Evolutionary conservation across 2,797 vertebrate genomes (phyloP), one percentile per base, ranked within the genome.

Genomic region (Ceryle rudis): DNA sequence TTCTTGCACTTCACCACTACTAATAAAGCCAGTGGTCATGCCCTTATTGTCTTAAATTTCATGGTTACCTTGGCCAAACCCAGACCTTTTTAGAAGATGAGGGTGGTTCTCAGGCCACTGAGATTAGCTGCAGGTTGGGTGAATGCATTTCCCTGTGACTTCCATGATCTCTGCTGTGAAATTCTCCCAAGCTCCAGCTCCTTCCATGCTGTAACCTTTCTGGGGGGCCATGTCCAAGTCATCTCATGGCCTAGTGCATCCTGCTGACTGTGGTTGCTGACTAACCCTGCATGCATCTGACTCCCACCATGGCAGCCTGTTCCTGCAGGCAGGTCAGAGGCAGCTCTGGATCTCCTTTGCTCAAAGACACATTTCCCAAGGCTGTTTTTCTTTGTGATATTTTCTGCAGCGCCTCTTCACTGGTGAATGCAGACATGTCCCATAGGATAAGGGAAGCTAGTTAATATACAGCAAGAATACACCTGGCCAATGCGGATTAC

Each of bases 401-500:
- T 94, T 92, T 89, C 91, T 78, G 81, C 91, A 61, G 80, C 0
- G n/a, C 58, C 54, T 91, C 79, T 67, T 67, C 65, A 15, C 44
- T 71, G 73, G 74, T 73, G 89, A 70, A 86, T 91, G 89, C 96
- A 93, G 95, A 94, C 94, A 92, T 91, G 78, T 86, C 79, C 91
- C 47, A 1, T 2, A 11, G 80, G 85, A 85, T 66, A 28, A 90
- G 88, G 37, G 69, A 86, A 95, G 52, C 12, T 28, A 54, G 46
- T 95, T 97, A 72, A 70, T 60, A 54, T 60, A 74, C 81, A 80
- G 55, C 80, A 69, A 66, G 89, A 73, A 88, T 71, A 97, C 95
- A 96, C 94, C 97, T 97, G 97, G 90, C 65, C 80, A 66, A 3
- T 77, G 81, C 10, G 83, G 87, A 93, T 95, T 94, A 35, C 92